A percentile compares a stretch with the other conserved stretches of the same genome.
phyloP scores from a whole-genome alignment of 1,140 invertebrate genomes.

The Lamellibrachia luymesi region DNA sequence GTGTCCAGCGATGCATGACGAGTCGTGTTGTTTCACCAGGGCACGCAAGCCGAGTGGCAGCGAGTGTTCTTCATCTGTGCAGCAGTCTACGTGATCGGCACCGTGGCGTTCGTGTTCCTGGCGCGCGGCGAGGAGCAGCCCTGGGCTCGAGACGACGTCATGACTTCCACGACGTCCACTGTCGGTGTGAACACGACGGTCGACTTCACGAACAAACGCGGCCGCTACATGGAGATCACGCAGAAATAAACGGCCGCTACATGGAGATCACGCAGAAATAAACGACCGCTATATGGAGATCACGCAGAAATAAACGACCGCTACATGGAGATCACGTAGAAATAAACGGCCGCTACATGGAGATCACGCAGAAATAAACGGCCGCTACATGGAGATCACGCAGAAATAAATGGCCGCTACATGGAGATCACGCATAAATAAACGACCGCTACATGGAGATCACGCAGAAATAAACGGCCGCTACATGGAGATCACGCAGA shows the following conservation, averaged over 20 bases:
- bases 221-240: background rate
- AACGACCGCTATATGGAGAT: background rate
- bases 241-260: background rate
- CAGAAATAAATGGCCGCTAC: background rate
- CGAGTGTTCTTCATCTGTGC: conserved; percentile 53
- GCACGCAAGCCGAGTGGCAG: conserved; percentile 53
- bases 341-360: background rate
- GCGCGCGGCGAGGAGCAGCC: conserved; percentile 45
- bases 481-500: background rate
- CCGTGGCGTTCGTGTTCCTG: conserved; percentile 48
- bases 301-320: no score
- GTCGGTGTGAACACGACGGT: background rate
- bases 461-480: background rate
- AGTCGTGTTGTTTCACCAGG: conserved; percentile 32
- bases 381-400: background rate
- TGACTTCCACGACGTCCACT: background rate
- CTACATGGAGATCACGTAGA: background rate
- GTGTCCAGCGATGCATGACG: background rate
- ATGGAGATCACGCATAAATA: background rate
- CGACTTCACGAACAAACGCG: background rate
- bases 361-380: no score
- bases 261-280: background rate
- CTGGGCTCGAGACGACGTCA: conserved; percentile 32
- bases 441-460: background rate
- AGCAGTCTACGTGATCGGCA: conserved; percentile 47